phyloP scores from a whole-genome alignment of 2,797 vertebrate species.

The Champsocephalus gunnari region DNA sequence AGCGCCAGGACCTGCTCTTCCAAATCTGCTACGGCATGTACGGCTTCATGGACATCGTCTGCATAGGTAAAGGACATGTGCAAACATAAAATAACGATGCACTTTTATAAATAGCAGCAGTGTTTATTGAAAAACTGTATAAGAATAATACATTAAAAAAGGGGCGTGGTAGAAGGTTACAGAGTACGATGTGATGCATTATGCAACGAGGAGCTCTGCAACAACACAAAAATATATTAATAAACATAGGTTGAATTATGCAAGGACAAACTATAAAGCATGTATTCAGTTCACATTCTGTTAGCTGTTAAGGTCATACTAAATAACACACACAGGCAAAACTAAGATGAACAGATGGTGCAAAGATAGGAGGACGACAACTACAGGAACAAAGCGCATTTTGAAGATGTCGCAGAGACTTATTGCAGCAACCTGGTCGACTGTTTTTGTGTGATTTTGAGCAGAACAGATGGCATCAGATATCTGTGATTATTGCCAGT shows the following conservation, averaged over 20 bases:
- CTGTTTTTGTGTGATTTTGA: constrained; percentile 46
- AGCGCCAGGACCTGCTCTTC: constrained; percentile 95
- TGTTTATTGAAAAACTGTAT: neutral
- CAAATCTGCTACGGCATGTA: constrained; percentile 98
- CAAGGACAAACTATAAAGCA: constrained; percentile 58
- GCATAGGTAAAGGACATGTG: constrained; percentile 88
- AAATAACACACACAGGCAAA: constrained; percentile 22
- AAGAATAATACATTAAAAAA: neutral
- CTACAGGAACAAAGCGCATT: constrained; percentile 29
- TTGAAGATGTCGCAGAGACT: constrained; percentile 41
- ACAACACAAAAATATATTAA: constrained; percentile 39
- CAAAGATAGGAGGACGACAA: constrained; percentile 51
- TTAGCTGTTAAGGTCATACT: constrained; percentile 44
- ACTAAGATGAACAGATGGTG: constrained; percentile 59
- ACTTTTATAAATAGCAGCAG: neutral
- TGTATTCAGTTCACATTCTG: constrained; percentile 41
- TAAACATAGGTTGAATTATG: constrained; percentile 50
- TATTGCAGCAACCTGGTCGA: constrained; percentile 45
- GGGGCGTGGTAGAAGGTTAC: neutral
- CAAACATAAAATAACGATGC: neutral
- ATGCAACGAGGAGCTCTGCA: constrained; percentile 34
- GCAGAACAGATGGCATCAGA: constrained; percentile 74
- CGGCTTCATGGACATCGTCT: constrained; percentile 96
- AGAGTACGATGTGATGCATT: constrained; percentile 20
- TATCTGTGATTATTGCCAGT: constrained; percentile 68